phyloP scores from a whole-genome alignment of 2,888 invertebrate genomes.

The Acronicta alni region DNA sequence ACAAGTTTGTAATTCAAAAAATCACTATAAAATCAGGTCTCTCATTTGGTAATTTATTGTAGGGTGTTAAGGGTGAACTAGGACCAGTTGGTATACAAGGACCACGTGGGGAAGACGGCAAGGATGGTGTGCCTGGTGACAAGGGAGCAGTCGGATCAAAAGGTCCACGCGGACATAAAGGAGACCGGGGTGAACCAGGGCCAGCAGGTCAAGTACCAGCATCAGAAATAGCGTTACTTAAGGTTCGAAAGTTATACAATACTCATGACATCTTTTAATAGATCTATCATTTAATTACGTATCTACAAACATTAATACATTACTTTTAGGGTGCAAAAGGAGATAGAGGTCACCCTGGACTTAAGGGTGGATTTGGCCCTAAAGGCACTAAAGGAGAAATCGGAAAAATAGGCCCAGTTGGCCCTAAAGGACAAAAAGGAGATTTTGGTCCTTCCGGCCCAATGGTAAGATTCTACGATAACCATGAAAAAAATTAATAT shows the following conservation, averaged over 20 bases:
- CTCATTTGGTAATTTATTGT: slow-evolving; percentile 37
- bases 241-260: slow-evolving; percentile 42
- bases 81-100: slow-evolving; percentile 89
- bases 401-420: slow-evolving; percentile 31
- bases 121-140: slow-evolving; percentile 90
- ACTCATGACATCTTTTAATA: too few species aligned
- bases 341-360: slow-evolving; percentile 41
- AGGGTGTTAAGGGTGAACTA: slow-evolving; percentile 92
- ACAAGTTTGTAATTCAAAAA: too few species aligned
- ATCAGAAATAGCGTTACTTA: slow-evolving; percentile 56
- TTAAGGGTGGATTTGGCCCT: slow-evolving; percentile 47
- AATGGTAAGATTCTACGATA: slow-evolving; percentile 40
- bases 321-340: slow-evolving; percentile 61
- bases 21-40: neutral
- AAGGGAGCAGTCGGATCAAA: slow-evolving; percentile 85
- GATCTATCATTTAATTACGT: too few species aligned
- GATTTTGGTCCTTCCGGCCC: slow-evolving; percentile 51
- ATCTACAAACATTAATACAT: too few species aligned
- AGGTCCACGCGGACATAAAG: slow-evolving; percentile 84
- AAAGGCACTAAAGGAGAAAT: slow-evolving; percentile 20
- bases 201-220: slow-evolving; percentile 61
- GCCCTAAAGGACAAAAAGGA: slow-evolving; percentile 55
- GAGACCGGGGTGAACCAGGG: slow-evolving; percentile 87
- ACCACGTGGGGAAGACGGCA: slow-evolving; percentile 68
- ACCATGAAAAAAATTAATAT: too few species aligned